Evolutionary conservation across 2,888 invertebrate genomes (phyloP), one percentile per base, ranked within the genome.

Genomic region (Eugnorisma glareosa): DNA sequence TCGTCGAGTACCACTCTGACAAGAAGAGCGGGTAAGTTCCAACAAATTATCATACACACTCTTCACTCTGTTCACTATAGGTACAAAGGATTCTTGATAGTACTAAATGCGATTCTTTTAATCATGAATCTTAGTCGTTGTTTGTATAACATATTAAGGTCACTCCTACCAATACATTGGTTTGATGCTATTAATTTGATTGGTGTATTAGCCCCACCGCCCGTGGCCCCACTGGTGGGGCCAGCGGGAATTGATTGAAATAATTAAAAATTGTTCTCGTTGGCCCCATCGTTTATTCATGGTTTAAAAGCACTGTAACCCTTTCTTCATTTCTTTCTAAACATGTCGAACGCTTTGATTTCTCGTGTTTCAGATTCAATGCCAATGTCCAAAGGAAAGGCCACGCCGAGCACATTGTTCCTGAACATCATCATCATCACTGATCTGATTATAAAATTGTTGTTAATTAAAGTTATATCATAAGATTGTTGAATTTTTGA

Each of bases 1-100:
- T 94, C 31, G 97, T 97, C 28, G 94, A 95, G 86, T 97, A 97
- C 91, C 92, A 92, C 84, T 94, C 96, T 21, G 96, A 96, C 85
- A 83, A 85, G 91, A 95, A 85, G 92, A 95, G 24, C 37, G 84
- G 85, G 85, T 85, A 10, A 67, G 79, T 48, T 4, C 1, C 10
- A 21, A 43, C 3, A 10, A 1, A 10, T 68, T 31, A 21, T 24
- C 24, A 24, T 15, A 31, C 4, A 40, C 21, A n/a, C 8, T 0
- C 8, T 54, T 40, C 11, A 31, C 13, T 0, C 40, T 18, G 35
- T 11, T 10, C n/a, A 28, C 21, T 6, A 21, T 21, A 48, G 7
- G 6, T 43, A 43, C 43, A 0, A 13, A 11, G 1, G 18, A 18
- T 31, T 24, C 18, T 59, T 59, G 3, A 59, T 18, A 57, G 15